These are phyloP conservation scores for Dasyurus viverrinus DNA, from an alignment of 2,113 vertebrate genomes.

Conservation along the genomic window DNA sequence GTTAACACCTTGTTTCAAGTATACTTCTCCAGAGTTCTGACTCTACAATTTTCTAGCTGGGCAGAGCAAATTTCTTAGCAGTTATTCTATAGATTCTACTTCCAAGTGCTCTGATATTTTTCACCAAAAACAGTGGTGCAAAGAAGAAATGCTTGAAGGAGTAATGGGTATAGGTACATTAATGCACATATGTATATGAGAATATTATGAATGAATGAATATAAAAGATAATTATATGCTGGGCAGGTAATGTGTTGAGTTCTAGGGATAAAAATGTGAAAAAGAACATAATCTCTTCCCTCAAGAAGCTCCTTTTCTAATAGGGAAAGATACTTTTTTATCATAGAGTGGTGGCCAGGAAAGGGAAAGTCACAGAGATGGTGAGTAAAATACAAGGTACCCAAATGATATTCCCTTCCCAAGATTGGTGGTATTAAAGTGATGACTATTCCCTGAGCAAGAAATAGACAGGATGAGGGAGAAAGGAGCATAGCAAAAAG, in stretches of 20 bases:
- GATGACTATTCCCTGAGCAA: background rate
- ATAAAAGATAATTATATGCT: background rate
- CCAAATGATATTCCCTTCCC: background rate
- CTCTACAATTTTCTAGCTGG: background rate
- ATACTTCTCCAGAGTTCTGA: no score
- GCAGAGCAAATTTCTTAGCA: background rate
- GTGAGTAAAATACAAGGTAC: background rate
- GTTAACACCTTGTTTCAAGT: no score
- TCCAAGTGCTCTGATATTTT: background rate
- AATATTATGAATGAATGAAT: background rate
- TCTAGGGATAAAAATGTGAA: background rate
- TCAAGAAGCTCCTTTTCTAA: background rate
- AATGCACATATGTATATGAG: background rate
- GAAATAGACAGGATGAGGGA: background rate
- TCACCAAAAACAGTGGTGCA: slow-evolving; percentile 2
- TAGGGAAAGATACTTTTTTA: background rate
- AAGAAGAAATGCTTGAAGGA: background rate
- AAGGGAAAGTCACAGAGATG: background rate
- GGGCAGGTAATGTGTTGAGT: background rate
- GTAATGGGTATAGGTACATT: background rate
- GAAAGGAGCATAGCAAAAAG: background rate
- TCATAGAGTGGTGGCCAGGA: background rate
- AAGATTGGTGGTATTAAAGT: background rate
- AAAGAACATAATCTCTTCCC: background rate
- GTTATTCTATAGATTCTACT: background rate